phyloP scores from a whole-genome alignment of 2,113 vertebrate genomes.

The Chloropsis hardwickii region DNA sequence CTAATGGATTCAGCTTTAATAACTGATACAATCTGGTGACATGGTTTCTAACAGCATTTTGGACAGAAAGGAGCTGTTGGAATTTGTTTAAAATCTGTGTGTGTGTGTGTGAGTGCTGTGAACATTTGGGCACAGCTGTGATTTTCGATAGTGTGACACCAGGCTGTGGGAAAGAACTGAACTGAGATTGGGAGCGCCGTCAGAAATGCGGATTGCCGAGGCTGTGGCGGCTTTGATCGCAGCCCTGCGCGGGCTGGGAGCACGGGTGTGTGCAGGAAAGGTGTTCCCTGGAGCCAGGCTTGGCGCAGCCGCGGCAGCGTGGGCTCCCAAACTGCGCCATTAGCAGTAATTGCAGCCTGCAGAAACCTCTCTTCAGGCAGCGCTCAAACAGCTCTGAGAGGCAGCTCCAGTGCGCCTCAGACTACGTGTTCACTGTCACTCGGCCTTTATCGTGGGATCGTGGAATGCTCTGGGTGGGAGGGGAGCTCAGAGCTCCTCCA shows the following conservation, averaged over 20 bases:
- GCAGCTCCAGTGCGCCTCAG: neutral
- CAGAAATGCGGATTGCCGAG: neutral
- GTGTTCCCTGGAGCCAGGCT: slow-evolving; percentile 41
- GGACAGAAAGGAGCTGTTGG: neutral
- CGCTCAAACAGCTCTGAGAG: neutral
- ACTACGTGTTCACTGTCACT: neutral
- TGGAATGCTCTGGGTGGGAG: neutral
- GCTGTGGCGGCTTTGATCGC: neutral
- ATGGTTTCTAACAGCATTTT: neutral
- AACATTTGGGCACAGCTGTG: neutral
- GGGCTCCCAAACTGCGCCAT: neutral
- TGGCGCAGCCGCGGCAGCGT: neutral
- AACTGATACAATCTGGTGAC: neutral
- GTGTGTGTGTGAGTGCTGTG: neutral
- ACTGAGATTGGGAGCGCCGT: neutral
- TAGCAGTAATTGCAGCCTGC: neutral
- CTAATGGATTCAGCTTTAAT: neutral
- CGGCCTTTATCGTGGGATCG: neutral
- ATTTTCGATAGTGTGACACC: neutral
- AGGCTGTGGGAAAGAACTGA: neutral
- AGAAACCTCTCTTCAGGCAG: slow-evolving; percentile 2
- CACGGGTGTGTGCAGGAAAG: neutral
- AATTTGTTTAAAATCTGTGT: fast-evolving
- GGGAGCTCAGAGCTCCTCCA: neutral
- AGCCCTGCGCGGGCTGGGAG: neutral